A percentile compares a stretch with the other conserved stretches of the same genome.
Evolutionary conservation across 2,797 vertebrate species (phyloP).

Genomic region (Mormyrus hasselquistii): DNA sequence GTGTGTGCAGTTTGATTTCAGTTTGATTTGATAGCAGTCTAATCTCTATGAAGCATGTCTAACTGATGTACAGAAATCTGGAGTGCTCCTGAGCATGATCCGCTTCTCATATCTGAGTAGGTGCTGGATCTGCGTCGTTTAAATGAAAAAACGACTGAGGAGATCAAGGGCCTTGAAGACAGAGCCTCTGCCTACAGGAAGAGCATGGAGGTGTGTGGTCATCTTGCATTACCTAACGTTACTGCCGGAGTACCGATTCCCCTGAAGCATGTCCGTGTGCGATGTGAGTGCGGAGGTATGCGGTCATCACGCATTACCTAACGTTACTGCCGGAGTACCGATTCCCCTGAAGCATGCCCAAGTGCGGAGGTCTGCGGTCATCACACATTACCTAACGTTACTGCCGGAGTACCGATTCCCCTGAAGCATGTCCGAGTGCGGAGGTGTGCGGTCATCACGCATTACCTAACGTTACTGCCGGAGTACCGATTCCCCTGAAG

Average conservation of each 20-base stretch:
- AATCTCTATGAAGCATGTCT: background rate
- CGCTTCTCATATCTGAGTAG: background rate
- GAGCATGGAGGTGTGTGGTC: constrained; percentile 4
- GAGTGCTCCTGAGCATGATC: background rate
- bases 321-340: background rate
- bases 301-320: background rate
- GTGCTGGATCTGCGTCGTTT: constrained; percentile 5
- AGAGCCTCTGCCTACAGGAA: constrained; percentile 2
- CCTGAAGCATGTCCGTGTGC: background rate
- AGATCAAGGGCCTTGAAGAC: constrained; percentile 17
- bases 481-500: background rate
- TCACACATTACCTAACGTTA: background rate
- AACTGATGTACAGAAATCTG: background rate
- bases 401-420: background rate
- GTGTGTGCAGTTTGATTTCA: background rate
- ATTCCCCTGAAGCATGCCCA: background rate
- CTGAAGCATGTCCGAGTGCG: background rate
- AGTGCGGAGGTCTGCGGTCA: background rate
- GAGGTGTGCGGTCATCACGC: background rate
- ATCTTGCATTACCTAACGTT: background rate
- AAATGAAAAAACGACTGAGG: background rate
- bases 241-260: background rate
- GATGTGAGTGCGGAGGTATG: background rate
- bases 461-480: background rate
- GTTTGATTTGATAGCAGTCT: background rate